Conservation (phyloP, 2,113 vertebrate genomes). For the Pelodiscus sinensis region DNA sequence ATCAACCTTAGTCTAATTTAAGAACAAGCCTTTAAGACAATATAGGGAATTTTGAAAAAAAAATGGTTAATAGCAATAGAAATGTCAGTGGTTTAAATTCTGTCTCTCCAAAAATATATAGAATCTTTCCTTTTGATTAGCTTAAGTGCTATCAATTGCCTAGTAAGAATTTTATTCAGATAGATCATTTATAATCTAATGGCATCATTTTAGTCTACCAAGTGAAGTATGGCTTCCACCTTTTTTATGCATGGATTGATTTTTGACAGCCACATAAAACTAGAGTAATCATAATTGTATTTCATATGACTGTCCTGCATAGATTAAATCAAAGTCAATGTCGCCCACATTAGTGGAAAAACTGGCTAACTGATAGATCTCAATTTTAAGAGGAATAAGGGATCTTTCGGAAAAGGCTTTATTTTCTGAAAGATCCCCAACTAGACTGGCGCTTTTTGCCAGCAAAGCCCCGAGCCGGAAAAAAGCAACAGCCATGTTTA, state of each 20-base stretch:
- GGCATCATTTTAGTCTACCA: fast-evolving
- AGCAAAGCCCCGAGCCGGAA: no score
- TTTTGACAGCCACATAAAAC: neutral
- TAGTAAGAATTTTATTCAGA: neutral
- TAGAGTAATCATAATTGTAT: neutral
- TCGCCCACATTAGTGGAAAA: neutral
- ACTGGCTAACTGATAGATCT: neutral
- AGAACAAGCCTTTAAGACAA: neutral
- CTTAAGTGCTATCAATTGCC: neutral
- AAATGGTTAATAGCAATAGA: neutral
- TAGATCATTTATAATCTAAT: neutral
- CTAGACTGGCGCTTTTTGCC: no score
- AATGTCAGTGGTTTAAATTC: neutral
- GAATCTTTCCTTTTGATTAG: neutral
- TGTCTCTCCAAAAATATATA: neutral
- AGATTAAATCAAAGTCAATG: neutral
- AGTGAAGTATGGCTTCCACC: neutral
- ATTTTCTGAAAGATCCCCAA: no score
- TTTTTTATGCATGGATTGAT: neutral
- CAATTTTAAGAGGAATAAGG: no score
- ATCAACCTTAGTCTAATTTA: neutral
- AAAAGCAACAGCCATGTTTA: no score
- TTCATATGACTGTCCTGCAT: neutral
- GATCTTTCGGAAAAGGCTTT: no score
- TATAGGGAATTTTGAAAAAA: neutral